Percentiles rank a stretch among this genome's conserved stretches.
phyloP scores from a whole-genome alignment of 2,113 vertebrate species.

The Alaudala cheleensis region DNA sequence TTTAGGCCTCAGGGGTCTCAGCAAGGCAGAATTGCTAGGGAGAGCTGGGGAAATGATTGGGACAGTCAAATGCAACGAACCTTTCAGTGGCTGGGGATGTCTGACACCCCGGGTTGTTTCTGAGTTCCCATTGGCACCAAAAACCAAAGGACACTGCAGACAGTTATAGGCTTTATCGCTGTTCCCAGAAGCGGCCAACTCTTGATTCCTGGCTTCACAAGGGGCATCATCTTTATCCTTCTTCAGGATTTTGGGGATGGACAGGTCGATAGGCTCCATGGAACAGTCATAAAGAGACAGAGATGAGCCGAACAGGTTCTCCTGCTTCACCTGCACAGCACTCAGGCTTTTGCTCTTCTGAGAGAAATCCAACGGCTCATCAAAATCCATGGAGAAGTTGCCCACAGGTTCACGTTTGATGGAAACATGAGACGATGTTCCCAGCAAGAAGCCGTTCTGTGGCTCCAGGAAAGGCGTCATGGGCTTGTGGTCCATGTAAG shows the following conservation, averaged over 20 bases:
- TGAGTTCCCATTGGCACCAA: slow-evolving; percentile 58
- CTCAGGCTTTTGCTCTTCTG: slow-evolving; percentile 78
- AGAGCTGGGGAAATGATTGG: slow-evolving; percentile 76
- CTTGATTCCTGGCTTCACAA: slow-evolving; percentile 73
- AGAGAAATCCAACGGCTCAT: slow-evolving; percentile 93
- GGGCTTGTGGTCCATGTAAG: slow-evolving; percentile 70
- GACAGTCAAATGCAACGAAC: slow-evolving; percentile 81
- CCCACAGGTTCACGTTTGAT: slow-evolving; percentile 83
- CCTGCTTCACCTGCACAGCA: slow-evolving; percentile 82
- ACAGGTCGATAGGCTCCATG: slow-evolving; percentile 93
- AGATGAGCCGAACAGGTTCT: slow-evolving; percentile 69
- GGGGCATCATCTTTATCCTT: slow-evolving; percentile 72
- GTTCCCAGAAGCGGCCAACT: slow-evolving; percentile 41
- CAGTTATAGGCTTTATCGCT: slow-evolving; percentile 56
- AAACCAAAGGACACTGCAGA: slow-evolving; percentile 52
- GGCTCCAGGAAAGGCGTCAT: slow-evolving; percentile 70
- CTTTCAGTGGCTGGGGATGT: slow-evolving; percentile 72
- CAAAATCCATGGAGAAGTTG: slow-evolving; percentile 77
- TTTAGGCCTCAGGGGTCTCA: slow-evolving; percentile 86
- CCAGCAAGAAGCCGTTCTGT: slow-evolving; percentile 64
- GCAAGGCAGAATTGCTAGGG: slow-evolving; percentile 57
- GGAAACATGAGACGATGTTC: slow-evolving; percentile 18
- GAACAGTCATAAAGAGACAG: slow-evolving; percentile 75
- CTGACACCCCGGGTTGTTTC: slow-evolving; percentile 65
- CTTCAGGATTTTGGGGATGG: slow-evolving; percentile 83